These are phyloP conservation scores for Karalla daura DNA, from an alignment of 2,797 vertebrate genomes.

Conservation along the genomic window DNA sequence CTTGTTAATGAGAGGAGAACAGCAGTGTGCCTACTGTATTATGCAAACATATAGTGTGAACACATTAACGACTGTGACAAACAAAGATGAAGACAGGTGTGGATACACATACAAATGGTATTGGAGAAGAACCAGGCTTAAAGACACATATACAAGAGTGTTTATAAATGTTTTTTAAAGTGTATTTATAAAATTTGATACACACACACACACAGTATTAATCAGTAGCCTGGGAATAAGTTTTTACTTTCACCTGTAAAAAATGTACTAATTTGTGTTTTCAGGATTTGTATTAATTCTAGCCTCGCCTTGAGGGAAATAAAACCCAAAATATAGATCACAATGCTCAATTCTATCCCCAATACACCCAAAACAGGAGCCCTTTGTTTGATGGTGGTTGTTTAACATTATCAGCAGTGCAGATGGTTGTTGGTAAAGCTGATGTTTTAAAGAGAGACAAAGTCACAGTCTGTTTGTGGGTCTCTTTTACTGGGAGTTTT, in stretches of 20 bases:
- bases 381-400: constrained; percentile 6
- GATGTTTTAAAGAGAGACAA: neutral
- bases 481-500: no score
- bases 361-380: neutral
- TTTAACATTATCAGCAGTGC: neutral
- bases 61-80: constrained; percentile 16
- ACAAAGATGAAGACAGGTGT: constrained; percentile 15
- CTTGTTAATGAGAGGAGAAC: constrained; percentile 65
- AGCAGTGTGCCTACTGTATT: neutral
- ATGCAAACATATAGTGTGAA: constrained; percentile 10
- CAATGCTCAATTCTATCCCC: neutral
- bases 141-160: constrained; percentile 1
- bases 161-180: neutral
- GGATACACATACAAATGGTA: neutral
- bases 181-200: constrained; percentile 29
- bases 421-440: neutral
- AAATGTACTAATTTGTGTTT: constrained; percentile 27
- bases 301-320: neutral
- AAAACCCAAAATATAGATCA: constrained; percentile 16
- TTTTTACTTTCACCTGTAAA: constrained; percentile 25
- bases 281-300: constrained; percentile 31
- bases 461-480: neutral
- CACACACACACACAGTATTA: constrained; percentile 23
- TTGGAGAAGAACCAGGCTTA: constrained; percentile 2
- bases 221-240: constrained; percentile 15